Evolutionary conservation across 2,888 invertebrate genomes (phyloP).

Genomic region (Rotaria socialis): DNA sequence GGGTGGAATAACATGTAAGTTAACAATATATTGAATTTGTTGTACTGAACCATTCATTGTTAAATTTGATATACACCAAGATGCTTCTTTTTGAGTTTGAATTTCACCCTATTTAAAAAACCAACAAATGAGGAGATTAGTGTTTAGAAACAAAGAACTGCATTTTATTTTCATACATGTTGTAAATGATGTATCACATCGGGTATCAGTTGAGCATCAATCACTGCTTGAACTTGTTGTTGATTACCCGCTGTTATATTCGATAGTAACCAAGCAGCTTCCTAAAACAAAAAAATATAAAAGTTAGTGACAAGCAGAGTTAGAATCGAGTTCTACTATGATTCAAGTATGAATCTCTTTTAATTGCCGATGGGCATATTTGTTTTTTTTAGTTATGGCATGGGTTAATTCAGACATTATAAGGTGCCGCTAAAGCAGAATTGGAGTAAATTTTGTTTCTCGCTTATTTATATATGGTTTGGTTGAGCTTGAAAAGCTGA

Average conservation of each 20-base stretch:
- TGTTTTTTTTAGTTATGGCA: too few species aligned
- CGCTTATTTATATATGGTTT: too few species aligned
- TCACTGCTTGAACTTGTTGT: conserved; percentile 87
- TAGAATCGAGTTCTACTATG: too few species aligned
- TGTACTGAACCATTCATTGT: conserved; percentile 92
- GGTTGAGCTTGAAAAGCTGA: too few species aligned
- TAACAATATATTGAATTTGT: conserved; percentile 75
- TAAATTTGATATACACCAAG: conserved; percentile 98
- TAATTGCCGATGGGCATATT: too few species aligned
- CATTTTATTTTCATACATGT: conserved; percentile 60
- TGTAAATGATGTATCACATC: conserved; percentile 86
- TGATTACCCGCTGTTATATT: conserved; percentile 99
- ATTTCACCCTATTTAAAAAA: conserved; percentile 70
- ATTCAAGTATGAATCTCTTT: too few species aligned
- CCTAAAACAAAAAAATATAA: conserved; percentile 59
- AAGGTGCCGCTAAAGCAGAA: too few species aligned
- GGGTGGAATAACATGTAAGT: conserved; percentile 85
- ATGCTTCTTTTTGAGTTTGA: conserved; percentile 99
- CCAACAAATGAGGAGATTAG: background rate
- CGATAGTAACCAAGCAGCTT: conserved; percentile 95
- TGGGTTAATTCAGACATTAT: too few species aligned
- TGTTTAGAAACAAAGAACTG: too few species aligned
- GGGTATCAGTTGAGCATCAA: conserved; percentile 83
- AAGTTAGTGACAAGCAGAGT: too few species aligned
- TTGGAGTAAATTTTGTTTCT: too few species aligned